A percentile compares a stretch with the other conserved stretches of the same genome.
Evolutionary conservation across 1,140 invertebrate genomes (phyloP).

Genomic region (Andrena cerasifolii): DNA sequence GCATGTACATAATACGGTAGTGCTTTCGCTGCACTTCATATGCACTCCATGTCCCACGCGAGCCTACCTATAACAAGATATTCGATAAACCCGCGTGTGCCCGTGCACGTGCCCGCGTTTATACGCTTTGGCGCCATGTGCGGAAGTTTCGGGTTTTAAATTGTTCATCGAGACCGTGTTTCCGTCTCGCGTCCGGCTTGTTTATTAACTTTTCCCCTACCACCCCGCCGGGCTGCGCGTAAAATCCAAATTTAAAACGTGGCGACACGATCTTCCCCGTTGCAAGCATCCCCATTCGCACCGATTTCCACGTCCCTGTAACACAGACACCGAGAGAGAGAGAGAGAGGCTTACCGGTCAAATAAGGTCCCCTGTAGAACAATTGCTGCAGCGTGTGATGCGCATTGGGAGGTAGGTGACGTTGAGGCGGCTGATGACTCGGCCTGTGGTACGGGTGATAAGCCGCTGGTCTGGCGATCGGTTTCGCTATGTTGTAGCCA

Average conservation of each 20-base stretch:
- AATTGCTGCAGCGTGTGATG: conserved; percentile 82
- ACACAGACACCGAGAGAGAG: too few relatives aligned
- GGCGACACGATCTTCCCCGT: background rate
- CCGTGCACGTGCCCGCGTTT: conserved; percentile 55
- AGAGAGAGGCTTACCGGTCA: conserved; percentile 79
- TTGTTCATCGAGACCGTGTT: conserved; percentile 66
- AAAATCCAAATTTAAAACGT: background rate
- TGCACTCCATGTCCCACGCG: conserved; percentile 79
- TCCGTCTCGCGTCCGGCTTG: conserved; percentile 52
- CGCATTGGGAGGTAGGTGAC: conserved; percentile 78
- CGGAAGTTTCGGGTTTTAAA: conserved; percentile 74
- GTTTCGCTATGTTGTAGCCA: conserved; percentile 82
- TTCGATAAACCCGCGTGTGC: conserved; percentile 68
- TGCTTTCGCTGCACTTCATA: conserved; percentile 81
- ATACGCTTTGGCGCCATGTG: conserved; percentile 69
- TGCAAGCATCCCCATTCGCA: too few relatives aligned
- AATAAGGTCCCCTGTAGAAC: conserved; percentile 83
- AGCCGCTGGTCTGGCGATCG: conserved; percentile 82
- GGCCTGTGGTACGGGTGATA: conserved; percentile 81
- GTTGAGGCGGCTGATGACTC: conserved; percentile 80
- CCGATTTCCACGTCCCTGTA: too few relatives aligned
- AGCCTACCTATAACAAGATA: conserved; percentile 79
- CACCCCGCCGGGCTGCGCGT: background rate
- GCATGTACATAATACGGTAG: conserved; percentile 78
- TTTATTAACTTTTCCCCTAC: conserved; percentile 57